A percentile compares a stretch with the other conserved stretches of the same genome.
Evolutionary conservation across 2,113 vertebrate species (phyloP).

Genomic region (Prionailurus viverrinus): DNA sequence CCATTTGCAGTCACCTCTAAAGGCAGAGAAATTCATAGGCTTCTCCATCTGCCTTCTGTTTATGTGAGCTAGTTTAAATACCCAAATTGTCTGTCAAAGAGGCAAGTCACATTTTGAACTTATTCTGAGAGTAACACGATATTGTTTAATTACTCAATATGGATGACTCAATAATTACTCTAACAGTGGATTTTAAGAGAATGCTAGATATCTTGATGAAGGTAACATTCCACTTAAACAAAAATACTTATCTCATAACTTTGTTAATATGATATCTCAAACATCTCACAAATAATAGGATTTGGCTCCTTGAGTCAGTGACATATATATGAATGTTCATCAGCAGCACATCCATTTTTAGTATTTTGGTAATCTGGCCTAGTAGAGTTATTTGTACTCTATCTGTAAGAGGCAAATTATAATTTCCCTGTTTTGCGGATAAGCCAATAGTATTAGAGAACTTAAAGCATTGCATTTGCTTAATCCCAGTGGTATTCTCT

Average conservation of each 20-base stretch:
- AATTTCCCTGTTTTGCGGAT: not conserved
- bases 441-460: not conserved
- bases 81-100: constrained; percentile 15
- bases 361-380: not conserved
- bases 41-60: constrained; percentile 38
- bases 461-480: not conserved
- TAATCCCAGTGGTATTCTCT: constrained; percentile 47
- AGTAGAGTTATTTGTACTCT: constrained; percentile 14
- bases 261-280: not conserved
- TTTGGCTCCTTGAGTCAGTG: not conserved
- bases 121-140: not conserved
- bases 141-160: not conserved
- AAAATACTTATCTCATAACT: not conserved
- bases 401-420: not conserved
- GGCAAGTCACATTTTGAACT: not conserved
- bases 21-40: not conserved
- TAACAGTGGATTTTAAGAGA: not conserved
- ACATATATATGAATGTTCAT: not conserved
- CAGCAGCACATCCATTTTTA: constrained; percentile 15
- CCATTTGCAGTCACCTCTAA: constrained; percentile 22
- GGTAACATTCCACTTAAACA: not conserved
- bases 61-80: constrained; percentile 20
- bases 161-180: not conserved
- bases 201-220: not conserved
- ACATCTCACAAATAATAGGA: not conserved